Evolutionary conservation across 2,888 invertebrate genomes (phyloP).

Genomic region (Paralinhomoeus sp.): DNA sequence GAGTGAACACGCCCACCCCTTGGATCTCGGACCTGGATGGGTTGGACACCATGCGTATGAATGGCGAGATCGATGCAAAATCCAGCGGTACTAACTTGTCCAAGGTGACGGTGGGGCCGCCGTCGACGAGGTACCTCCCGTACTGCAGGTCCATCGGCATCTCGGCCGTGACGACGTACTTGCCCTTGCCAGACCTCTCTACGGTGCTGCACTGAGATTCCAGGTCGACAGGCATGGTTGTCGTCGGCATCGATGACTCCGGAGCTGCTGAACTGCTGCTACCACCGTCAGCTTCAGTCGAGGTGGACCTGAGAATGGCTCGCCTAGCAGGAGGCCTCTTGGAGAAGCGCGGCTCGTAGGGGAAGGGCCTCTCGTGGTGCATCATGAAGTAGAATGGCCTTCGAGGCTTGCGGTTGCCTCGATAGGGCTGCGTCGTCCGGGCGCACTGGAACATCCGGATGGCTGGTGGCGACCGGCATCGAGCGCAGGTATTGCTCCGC

Average conservation of each 20-base stretch:
- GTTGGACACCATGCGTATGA: neutral
- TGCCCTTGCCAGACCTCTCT: too few relatives aligned
- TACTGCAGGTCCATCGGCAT: neutral
- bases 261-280: too few relatives aligned
- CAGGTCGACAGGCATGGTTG: too few relatives aligned
- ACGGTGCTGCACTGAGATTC: too few relatives aligned
- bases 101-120: neutral
- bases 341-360: neutral
- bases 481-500: too few relatives aligned
- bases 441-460: too few relatives aligned
- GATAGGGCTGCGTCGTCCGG: too few relatives aligned
- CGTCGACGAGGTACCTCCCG: neutral
- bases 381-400: neutral
- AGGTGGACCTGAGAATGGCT: too few relatives aligned
- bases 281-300: too few relatives aligned
- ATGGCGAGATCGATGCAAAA: neutral
- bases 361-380: neutral
- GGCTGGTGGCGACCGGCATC: too few relatives aligned
- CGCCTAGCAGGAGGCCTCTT: too few relatives aligned
- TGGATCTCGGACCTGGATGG: neutral
- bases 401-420: neutral
- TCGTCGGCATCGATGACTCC: too few relatives aligned
- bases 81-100: neutral
- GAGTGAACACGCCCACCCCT: constrained; percentile 1
- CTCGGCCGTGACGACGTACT: neutral